Base-by-base conservation (phyloP, 2,888 invertebrate genomes). In the Limnephilus lunatus region DNA sequence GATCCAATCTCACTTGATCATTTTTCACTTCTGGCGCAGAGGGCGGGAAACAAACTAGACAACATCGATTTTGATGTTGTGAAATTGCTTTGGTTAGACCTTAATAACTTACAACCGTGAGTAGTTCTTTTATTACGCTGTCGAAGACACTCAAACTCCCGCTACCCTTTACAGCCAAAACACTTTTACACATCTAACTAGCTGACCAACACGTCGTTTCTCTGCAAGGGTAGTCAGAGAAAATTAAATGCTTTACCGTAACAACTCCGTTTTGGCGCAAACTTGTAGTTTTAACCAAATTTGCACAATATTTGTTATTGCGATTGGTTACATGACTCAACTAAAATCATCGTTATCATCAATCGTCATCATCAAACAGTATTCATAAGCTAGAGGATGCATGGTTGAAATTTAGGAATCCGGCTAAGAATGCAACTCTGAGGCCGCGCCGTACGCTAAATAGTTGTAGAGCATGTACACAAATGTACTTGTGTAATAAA, bases 1-100 rank as follows among this genome's bases (percentile, higher is more conserved):
- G 35, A 87, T 68, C 87, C 87, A 87, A 87, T 87, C 87, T 87
- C 87, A 87, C 53, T 68, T 68, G 53, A 53, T 87, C 87, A 87
- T 87, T 87, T 87, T 87, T 87, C 68, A 87, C 32, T 87, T 87
- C 31, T 85, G 39, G 53, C 53, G 15, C 31, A 31, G 87, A 68
- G 68, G 30, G n/a, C 35, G 44, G 44, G 44, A 44, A 39, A 86
- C 44, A 86, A 35, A 86, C 44, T 44, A 30, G 44, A 44, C 86
- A 35, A 30, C 44, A 86, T 86, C 86, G 86, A 86, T 86, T 35
- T 44, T 44, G 86, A 86, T n/a, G 44, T 86, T 30, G 44, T 44
- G 86, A 44, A 44, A 44, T 30, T 44, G 44, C 44, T 30, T 35
- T 14, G 30, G 87, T 30, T 25, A 68, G 87, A 35, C 87, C 53